A percentile compares a stretch with the other conserved stretches of the same genome.
Conservation (phyloP, 2,797 vertebrate species). For the Todus mexicanus region DNA sequence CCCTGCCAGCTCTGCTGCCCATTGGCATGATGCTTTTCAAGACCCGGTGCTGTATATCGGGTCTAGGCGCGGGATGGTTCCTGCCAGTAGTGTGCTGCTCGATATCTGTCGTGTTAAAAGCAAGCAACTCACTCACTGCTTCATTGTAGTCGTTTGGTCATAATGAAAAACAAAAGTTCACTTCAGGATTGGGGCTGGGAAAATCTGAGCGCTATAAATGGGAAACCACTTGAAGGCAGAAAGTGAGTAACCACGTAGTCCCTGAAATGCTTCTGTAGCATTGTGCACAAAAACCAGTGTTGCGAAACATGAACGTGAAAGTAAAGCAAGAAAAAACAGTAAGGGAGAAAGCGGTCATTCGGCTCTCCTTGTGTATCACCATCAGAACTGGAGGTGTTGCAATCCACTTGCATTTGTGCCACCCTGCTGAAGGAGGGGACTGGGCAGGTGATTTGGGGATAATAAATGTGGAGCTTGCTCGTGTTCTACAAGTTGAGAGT, state of each 20-base stretch:
- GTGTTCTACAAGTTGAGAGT: neutral
- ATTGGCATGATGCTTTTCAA: neutral
- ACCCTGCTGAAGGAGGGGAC: neutral
- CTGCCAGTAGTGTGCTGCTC: neutral
- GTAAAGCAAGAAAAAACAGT: neutral
- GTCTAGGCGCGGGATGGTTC: neutral
- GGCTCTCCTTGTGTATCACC: neutral
- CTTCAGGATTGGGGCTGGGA: neutral
- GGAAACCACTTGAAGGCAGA: neutral
- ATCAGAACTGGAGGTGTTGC: neutral
- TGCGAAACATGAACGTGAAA: neutral
- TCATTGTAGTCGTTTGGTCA: neutral
- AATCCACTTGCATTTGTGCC: neutral
- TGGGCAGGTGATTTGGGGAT: neutral
- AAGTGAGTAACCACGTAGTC: neutral
- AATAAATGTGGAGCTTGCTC: neutral
- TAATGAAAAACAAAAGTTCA: neutral
- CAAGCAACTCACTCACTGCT: neutral
- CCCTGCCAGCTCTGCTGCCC: neutral
- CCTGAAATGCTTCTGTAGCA: neutral
- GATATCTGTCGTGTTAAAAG: neutral
- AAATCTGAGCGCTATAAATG: neutral
- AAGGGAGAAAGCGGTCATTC: neutral
- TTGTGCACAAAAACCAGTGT: neutral
- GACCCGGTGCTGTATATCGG: accelerated